Evolutionary conservation across 2,888 invertebrate species (phyloP), one percentile per base, ranked within the genome.

Genomic region (Gnatocerus cornutus): DNA sequence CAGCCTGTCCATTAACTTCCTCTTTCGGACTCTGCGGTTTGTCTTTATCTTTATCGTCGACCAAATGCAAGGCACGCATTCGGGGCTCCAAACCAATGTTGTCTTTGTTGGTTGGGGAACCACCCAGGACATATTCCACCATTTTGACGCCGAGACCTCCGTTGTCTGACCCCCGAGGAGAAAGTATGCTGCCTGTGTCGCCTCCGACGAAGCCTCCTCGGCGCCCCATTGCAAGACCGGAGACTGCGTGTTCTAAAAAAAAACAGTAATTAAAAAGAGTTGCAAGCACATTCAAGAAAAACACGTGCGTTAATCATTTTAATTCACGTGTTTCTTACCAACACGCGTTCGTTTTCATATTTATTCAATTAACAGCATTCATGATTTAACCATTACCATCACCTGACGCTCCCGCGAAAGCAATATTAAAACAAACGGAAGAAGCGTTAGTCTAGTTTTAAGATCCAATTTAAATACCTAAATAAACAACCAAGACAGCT

Each of bases 91-190:
- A 81, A 58, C 77, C 76, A 73, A 88, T 82, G 75, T 87, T 87
- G 78, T 92, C 92, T 84, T 92, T 92, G 78, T 89, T 89, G 76
- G 96, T 96, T 14, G 96, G 96, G 73, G 95, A 96, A 73, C 94
- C 95, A 75, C 97, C 95, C 79, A 99, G 89, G 69, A 99, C 98
- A 85, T 98, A 98, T 87, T 99, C 98, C 62, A 98, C 98, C 97
- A 98, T 98, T 89, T 98, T 98, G 77, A 97, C 96, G 76, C 96
- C 97, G 76, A 98, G 90, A 46, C 96, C 96, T 71, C 95, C 95
- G 76, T 97, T 95, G 84, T 97, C 95, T 78, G 88, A 88, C 43
- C 85, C 84, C 73, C 95, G 89, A 48, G 96, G 95, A 50, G 94
- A 94, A 77, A 90, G 87, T 79, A 91, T 88, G 84, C 86, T 86